Evolutionary conservation across 2,113 vertebrate genomes (phyloP).

Genomic region (Engystomops pustulosus): DNA sequence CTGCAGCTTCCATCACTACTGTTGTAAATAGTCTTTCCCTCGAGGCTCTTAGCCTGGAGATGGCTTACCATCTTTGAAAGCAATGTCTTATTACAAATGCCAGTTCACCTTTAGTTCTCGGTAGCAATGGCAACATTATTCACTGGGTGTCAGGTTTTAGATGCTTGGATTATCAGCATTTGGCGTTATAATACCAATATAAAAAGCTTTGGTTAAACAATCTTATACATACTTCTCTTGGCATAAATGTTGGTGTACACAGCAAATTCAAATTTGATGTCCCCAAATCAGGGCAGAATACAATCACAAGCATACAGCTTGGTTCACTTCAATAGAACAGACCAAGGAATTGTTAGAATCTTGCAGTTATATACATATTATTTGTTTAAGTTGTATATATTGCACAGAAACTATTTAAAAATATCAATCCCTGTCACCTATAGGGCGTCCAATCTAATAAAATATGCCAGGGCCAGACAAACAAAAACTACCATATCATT

Average conservation of each 20-base stretch:
- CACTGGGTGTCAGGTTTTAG: neutral
- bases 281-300: neutral
- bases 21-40: neutral
- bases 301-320: too few species aligned
- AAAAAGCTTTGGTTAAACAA: neutral
- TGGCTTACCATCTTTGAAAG: neutral
- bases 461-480: too few species aligned
- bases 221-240: neutral
- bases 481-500: too few species aligned
- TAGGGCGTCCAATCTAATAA: too few species aligned
- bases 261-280: neutral
- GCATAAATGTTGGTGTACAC: neutral
- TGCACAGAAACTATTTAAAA: too few species aligned
- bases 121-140: neutral
- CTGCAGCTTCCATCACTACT: neutral
- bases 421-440: too few species aligned
- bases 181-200: too few species aligned
- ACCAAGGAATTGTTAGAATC: too few species aligned
- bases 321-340: too few species aligned
- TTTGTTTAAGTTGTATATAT: too few species aligned
- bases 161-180: neutral
- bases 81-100: neutral
- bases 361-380: too few species aligned
- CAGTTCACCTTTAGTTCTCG: too few species aligned
- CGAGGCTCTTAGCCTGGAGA: neutral